Evolutionary conservation across 2,113 vertebrate genomes (phyloP).

Genomic region (Eptatretus burgeri): DNA sequence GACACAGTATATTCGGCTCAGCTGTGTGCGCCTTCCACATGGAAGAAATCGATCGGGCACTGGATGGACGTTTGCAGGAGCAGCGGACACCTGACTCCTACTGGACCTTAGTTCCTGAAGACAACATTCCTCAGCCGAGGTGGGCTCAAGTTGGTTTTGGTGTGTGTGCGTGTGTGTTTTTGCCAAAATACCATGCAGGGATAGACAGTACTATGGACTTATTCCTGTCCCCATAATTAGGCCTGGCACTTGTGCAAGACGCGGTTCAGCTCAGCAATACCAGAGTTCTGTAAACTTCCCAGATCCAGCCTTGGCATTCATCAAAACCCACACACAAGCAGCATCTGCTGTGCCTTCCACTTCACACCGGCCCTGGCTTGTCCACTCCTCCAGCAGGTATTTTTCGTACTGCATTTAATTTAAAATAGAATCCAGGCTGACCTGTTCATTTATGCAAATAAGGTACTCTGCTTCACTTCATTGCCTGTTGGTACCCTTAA

Average conservation of each 20-base stretch:
- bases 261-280: conserved; percentile 23
- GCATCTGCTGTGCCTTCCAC: conserved; percentile 38
- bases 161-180: too few species aligned
- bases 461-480: too few species aligned
- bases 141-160: conserved; percentile 13
- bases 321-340: conserved; percentile 69
- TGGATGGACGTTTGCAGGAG: conserved; percentile 87
- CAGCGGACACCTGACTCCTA: conserved; percentile 89
- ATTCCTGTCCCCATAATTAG: conserved; percentile 21
- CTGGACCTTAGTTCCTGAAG: conserved; percentile 85
- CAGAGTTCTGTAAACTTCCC: conserved; percentile 48
- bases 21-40: conserved; percentile 94
- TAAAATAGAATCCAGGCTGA: too few species aligned
- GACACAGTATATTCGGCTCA: conserved; percentile 70
- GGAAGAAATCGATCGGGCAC: conserved; percentile 58
- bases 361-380: conserved; percentile 45
- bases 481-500: too few species aligned
- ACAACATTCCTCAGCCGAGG: conserved; percentile 77
- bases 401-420: too few species aligned
- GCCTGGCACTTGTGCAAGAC: conserved; percentile 50
- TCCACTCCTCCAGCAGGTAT: conserved; percentile 53
- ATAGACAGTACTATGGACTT: too few species aligned
- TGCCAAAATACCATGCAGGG: too few species aligned
- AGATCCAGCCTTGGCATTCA: conserved; percentile 49
- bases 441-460: too few species aligned